Evolutionary conservation across 1,140 invertebrate genomes (phyloP).

Genomic region (Drosophila sp.): DNA sequence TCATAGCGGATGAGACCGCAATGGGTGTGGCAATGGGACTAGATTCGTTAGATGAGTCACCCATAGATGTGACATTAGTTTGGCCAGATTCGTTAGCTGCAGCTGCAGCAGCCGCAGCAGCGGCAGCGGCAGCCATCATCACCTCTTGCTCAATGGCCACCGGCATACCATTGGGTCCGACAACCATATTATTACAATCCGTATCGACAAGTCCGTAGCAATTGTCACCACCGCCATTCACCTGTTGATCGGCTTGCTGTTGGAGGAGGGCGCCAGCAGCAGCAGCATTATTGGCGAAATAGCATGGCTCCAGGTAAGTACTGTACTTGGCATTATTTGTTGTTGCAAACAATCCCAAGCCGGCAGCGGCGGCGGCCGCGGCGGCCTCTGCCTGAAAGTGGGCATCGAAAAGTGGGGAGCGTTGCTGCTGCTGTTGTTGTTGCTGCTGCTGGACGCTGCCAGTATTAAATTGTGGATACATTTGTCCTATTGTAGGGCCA

Average conservation of each 20-base stretch:
- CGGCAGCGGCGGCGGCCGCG: conserved; percentile 41
- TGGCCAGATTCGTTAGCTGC: neutral
- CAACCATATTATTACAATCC: conserved; percentile 28
- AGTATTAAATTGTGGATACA: conserved; percentile 72
- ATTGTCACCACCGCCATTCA: conserved; percentile 51
- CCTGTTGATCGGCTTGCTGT: conserved; percentile 29
- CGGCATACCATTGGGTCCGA: conserved; percentile 2
- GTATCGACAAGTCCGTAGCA: conserved; percentile 45
- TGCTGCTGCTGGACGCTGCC: neutral
- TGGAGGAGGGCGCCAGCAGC: conserved; percentile 3
- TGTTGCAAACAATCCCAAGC: conserved; percentile 37
- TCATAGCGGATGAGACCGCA: conserved; percentile 7
- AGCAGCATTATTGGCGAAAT: conserved; percentile 49
- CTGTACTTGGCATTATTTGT: conserved; percentile 51
- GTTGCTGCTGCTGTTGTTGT: conserved; percentile 43
- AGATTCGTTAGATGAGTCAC: conserved; percentile 46
- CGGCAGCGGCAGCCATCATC: conserved; percentile 4
- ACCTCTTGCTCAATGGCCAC: conserved; percentile 1
- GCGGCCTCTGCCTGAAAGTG: neutral
- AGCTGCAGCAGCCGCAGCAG: neutral
- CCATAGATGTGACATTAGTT: conserved; percentile 1
- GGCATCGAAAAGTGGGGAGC: conserved; percentile 60
- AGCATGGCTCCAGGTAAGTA: conserved; percentile 73
- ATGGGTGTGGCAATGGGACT: conserved; percentile 57
- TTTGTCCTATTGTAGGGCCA: conserved; percentile 57